Evolutionary conservation across 2,797 vertebrate genomes (phyloP), one percentile per base, ranked within the genome.

Genomic region (Sternarchorhynchus goeldii): DNA sequence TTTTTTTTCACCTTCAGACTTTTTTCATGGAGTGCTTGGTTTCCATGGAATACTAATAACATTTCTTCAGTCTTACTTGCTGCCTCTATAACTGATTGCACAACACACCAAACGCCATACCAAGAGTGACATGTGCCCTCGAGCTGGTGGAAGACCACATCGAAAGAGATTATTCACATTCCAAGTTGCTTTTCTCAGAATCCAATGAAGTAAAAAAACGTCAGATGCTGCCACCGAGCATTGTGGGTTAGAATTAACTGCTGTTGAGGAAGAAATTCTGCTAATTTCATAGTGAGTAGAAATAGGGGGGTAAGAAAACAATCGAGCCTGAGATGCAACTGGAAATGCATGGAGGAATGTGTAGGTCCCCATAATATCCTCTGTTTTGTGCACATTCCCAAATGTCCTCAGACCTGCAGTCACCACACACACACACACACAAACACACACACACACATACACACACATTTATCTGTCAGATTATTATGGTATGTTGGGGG

Each of bases 1-100:
- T 53, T 70, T 76, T 84, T 58, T n/a, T 57, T 39, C 57, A 41
- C 77, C 62, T 56, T 80, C 62, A 62, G 69, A 75, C 69, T 74
- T 81, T 81, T 25, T 82, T 69, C 67, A 80, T 60, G 2, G 75
- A 62, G 77, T 67, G 62, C 50, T 77, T 39, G 32, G 50, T 74
- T 75, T 77, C 79, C 29, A 41, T 63, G 21, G 75, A 79, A 85
- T 80, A 82, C 79, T 79, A 83, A 83, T 83, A 75, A 60, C 71
- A 25, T 74, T 75, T 41, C 45, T 70, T 76, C 65, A 68, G 45
- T 76, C 75, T 73, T 16, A 36, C 72, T 62, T 32, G 29, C 34
- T 5, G 62, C 62, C 14, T 16, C 75, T 32, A 8, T 50, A 71
- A 75, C 45, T 63, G 14, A 53, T 65, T 77, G 65, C 53, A n/a